Conservation (phyloP, 2,797 vertebrate genomes). For the Malurus splendens region DNA sequence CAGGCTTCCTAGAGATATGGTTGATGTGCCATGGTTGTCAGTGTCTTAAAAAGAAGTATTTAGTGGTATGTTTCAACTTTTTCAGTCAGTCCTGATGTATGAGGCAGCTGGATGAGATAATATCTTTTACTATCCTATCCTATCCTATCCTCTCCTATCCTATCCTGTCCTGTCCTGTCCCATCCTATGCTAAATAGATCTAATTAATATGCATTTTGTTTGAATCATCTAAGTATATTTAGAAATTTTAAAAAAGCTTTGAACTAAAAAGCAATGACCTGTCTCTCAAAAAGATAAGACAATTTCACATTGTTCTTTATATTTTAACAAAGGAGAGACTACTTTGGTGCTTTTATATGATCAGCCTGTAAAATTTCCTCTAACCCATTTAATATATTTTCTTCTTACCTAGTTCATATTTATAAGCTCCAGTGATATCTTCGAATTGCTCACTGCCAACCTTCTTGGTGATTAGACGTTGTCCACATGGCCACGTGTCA, state of each 20-base stretch:
- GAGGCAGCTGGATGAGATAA: background rate
- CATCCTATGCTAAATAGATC: background rate
- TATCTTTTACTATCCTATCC: background rate
- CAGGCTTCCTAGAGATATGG: background rate
- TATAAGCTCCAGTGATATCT: conserved; percentile 60
- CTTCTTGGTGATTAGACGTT: conserved; percentile 50
- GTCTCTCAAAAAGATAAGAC: background rate
- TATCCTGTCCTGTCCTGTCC: background rate
- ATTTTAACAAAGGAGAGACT: background rate
- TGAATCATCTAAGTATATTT: background rate
- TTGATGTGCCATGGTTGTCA: background rate
- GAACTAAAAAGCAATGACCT: background rate
- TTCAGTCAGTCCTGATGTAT: background rate
- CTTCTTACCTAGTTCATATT: conserved; percentile 56
- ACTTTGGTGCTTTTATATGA: background rate
- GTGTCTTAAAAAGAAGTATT: background rate
- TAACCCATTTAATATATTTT: background rate
- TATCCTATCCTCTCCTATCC: background rate
- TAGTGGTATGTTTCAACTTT: background rate
- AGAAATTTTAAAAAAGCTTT: background rate
- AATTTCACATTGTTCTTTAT: background rate
- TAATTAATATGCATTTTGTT: background rate
- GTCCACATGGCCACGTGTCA: conserved; percentile 37
- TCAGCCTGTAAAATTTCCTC: background rate
- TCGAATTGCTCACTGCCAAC: conserved; percentile 42